Base-by-base conservation (phyloP, 2,888 invertebrate genomes). In the Nebria salina region DNA sequence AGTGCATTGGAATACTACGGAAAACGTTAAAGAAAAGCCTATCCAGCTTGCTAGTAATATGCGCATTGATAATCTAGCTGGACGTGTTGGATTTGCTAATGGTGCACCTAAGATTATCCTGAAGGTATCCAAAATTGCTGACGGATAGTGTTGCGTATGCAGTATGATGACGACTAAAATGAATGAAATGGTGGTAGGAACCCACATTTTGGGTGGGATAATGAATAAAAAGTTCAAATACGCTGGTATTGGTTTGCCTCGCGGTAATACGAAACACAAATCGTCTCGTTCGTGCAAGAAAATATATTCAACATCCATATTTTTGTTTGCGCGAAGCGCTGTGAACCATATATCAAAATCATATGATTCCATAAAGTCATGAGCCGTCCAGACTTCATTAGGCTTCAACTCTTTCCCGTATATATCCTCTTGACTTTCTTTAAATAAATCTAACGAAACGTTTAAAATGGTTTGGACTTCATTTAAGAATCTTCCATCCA, bases 191-290 rank as follows among this genome's bases (percentile, higher is more conserved):
- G 34, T 65, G n/a, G 72, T 73, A 20, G 41, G 20, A 26, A 76
- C 0, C 76, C 76, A 76, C 26, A 81, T 76, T 65, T 72, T 42
- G 20, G 8, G 5, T 9, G 76, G 73, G 13, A 89, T 89, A 0
- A 89, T 86, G 1, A 87, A 86, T 83, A 89, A 88, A 6, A 89
- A 84, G 81, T 89, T 89, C 84, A 88, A 89, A 83, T 92, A 91
- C 0, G 90, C 88, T 0, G 91, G 89, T 80, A 91, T 90, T n/a
- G 86, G 87, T 9, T 86, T 86, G 0, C 91, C 89, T 83, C 91
- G 91, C 79, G 91, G 90, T 6, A 92, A 88, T 41, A 92, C 83
- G 76, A 92, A 91, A 85, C 92, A 92, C 9, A 92, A 84, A 84
- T 90, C 90, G 82, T 92, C 92, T 82, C 92, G 90, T 81, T 81